Conservation (phyloP, 1,140 invertebrate species). For the Aleiodes sp. region DNA sequence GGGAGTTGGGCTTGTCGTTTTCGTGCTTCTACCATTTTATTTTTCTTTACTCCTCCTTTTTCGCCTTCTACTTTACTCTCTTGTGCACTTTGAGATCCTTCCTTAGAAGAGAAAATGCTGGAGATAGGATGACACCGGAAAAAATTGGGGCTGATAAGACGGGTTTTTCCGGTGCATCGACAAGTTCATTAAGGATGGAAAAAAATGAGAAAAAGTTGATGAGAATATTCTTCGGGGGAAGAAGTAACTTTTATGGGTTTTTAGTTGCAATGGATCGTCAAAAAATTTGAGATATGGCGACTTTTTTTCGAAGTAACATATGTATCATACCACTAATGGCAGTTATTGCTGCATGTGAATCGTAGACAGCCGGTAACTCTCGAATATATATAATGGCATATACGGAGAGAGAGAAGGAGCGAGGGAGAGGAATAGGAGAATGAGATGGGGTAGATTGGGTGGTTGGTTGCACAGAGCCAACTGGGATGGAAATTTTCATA, state of each 20-base stretch:
- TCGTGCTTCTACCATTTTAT: neutral
- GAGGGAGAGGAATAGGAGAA: too few species aligned
- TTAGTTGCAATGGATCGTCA: too few species aligned
- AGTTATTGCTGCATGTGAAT: neutral
- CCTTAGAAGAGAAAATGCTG: neutral
- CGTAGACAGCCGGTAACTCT: neutral
- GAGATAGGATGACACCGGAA: neutral
- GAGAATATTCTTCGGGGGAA: neutral
- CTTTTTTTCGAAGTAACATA: too few species aligned
- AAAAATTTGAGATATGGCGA: too few species aligned
- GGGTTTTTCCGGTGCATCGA: neutral
- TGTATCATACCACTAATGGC: too few species aligned
- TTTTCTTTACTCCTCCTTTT: conserved; percentile 11
- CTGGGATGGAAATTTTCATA: conserved; percentile 38
- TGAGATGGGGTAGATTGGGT: neutral
- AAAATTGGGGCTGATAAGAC: conserved; percentile 1
- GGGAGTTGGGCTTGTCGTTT: conserved; percentile 19
- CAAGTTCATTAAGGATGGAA: neutral
- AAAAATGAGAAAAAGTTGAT: neutral
- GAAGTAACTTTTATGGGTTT: too few species aligned
- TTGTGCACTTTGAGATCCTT: neutral
- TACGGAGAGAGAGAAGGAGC: neutral
- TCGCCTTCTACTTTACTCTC: neutral
- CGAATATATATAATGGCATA: conserved; percentile 3
- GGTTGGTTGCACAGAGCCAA: conserved; percentile 19